Conservation (phyloP, 2,113 vertebrate genomes). For the Danionella cerebrum region DNA sequence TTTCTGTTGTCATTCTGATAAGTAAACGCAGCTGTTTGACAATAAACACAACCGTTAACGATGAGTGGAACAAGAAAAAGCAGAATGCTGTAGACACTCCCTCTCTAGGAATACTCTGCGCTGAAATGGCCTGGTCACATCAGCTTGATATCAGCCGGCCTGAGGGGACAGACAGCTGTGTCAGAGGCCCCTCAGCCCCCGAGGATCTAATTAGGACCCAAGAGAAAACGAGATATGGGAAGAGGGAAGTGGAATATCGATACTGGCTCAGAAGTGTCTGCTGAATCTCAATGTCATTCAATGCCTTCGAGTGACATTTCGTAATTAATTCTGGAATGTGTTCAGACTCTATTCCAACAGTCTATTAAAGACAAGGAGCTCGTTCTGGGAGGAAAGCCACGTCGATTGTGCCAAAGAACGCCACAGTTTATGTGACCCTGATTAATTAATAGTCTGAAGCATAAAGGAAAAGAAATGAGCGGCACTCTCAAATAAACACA, state of each 20-base stretch:
- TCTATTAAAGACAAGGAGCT: background rate
- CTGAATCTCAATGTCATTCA: background rate
- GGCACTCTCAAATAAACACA: background rate
- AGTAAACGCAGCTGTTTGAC: too few species aligned
- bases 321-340: slow-evolving; percentile 10
- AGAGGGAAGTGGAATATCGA: background rate
- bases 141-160: background rate
- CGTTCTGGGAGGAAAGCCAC: slow-evolving; percentile 2
- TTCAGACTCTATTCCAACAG: background rate
- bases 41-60: too few species aligned
- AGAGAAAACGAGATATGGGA: background rate
- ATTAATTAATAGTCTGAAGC: background rate
- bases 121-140: background rate
- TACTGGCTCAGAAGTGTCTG: background rate
- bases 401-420: slow-evolving; percentile 3
- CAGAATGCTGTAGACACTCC: too few species aligned
- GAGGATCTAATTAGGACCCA: slow-evolving; percentile 25
- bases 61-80: too few species aligned
- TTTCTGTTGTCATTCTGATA: too few species aligned
- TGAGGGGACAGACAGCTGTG: slow-evolving; percentile 3
- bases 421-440: slow-evolving; percentile 7
- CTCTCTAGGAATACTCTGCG: too few species aligned
- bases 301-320: background rate
- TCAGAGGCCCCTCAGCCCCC: slow-evolving; percentile 17
- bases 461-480: background rate